Evolutionary conservation across 2,113 vertebrate genomes (phyloP).

Genomic region (Brachypodius melanocephalos): DNA sequence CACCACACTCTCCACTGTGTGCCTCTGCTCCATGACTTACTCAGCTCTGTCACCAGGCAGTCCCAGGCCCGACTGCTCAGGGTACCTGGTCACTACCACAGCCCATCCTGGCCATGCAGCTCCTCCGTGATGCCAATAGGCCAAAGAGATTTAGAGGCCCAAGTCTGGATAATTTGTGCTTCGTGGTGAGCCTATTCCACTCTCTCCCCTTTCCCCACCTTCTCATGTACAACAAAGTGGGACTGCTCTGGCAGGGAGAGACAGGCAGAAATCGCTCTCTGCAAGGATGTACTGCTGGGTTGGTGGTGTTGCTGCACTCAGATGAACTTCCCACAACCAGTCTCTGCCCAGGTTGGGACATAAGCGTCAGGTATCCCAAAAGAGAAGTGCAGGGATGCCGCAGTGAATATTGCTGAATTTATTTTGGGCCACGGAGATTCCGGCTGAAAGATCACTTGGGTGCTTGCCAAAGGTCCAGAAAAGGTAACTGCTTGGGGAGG

Average conservation of each 20-base stretch:
- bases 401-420: slow-evolving; percentile 12
- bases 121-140: accelerated
- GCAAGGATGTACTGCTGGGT: background rate
- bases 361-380: background rate
- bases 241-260: background rate
- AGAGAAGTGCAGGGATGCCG: background rate
- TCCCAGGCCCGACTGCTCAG: background rate
- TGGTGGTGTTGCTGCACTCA: background rate
- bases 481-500: slow-evolving; percentile 34
- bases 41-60: background rate
- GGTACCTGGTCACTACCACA: background rate
- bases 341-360: background rate
- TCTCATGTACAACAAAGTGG: accelerated
- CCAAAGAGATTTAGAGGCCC: background rate
- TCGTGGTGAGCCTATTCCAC: accelerated
- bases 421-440: slow-evolving; percentile 20
- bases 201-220: accelerated
- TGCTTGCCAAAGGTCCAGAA: slow-evolving; percentile 51
- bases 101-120: background rate
- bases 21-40: background rate
- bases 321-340: background rate
- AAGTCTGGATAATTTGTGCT: background rate
- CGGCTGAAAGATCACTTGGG: slow-evolving; percentile 21
- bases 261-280: background rate
- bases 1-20: background rate